Evolutionary conservation across 2,113 vertebrate species (phyloP), one percentile per base, ranked within the genome.

Genomic region (Balaenoptera acutorostrata): DNA sequence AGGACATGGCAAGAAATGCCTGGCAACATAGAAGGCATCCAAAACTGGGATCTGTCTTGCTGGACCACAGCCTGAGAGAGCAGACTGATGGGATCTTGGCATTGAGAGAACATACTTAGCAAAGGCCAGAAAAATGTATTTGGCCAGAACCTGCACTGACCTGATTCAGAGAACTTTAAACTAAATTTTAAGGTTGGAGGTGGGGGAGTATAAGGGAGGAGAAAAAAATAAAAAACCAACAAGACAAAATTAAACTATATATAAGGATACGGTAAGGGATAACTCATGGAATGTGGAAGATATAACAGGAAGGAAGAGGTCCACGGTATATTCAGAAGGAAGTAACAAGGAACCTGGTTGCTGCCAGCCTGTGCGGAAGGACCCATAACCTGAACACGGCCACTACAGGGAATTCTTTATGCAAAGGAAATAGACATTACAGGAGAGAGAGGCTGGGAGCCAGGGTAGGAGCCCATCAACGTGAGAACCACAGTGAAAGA

Each of bases 51-150:
- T 89, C 84, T 61, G 87, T 89, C 87, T 95, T 57, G 63, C 92
- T 97, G 97, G 97, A 75, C 57, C 17, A 29, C 3, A 20, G 93
- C 97, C 96, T 5, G 29, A 90, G 71, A 63, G 36, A 59, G n/a
- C 68, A 90, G 96, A 90, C 71, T 52, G 90, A 92, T 63, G 44
- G 88, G 91, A 59, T 63, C 82, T 80, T 66, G 69, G 82, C 89
- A 87, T 33, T 2, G 83, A 69, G 64, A 92, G 89, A 68, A 86
- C 8, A 44, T 64, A 20, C 89, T 97, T 92, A 93, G 95, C 83
- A 89, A 96, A 97, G 89, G 81, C 20, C 71, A 96, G 86, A 97
- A 95, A 96, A 96, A 97, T 96, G 95, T 33, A 49, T 78, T 97
- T 96, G 96, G 98, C 95, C 3, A 33, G 69, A 95, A 75, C 39